Percentiles rank a stretch among this genome's conserved stretches.
phyloP scores from a whole-genome alignment of 2,888 invertebrate genomes.

The Xylocampa areola region DNA sequence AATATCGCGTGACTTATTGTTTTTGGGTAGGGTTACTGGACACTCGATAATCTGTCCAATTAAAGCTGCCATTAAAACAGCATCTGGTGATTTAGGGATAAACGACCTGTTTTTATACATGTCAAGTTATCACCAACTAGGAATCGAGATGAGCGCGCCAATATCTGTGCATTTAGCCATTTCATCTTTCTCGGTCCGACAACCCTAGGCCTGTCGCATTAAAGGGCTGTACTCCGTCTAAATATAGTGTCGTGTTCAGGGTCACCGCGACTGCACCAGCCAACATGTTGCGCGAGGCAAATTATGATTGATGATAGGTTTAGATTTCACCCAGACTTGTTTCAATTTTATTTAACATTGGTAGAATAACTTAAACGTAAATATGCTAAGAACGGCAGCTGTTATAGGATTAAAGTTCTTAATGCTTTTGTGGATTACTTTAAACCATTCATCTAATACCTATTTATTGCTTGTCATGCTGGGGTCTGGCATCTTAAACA shows the following conservation, averaged over 20 bases:
- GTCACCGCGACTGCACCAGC: constrained; percentile 77
- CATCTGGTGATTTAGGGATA: constrained; percentile 42
- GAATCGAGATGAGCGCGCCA: not conserved
- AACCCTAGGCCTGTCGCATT: constrained; percentile 50
- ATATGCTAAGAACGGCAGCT: constrained; percentile 35
- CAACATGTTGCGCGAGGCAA: constrained; percentile 81
- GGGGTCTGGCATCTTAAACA: not conserved
- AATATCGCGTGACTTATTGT: constrained; percentile 79
- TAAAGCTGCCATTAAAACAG: constrained; percentile 19
- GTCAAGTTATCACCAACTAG: constrained; percentile 5
- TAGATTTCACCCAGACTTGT: constrained; percentile 69
- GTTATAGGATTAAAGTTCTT: constrained; percentile 30
- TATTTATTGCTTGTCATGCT: constrained; percentile 6
- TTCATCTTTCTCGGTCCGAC: constrained; percentile 33
- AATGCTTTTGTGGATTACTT: constrained; percentile 23
- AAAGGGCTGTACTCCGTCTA: constrained; percentile 73
- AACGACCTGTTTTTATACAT: constrained; percentile 27
- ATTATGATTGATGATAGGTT: constrained; percentile 83
- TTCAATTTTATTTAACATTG: constrained; percentile 59
- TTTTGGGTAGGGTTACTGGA: constrained; percentile 64
- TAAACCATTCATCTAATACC: constrained; percentile 3
- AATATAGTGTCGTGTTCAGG: constrained; percentile 82
- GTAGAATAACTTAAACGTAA: constrained; percentile 49
- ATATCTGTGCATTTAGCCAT: constrained; percentile 12
- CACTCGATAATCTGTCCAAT: constrained; percentile 59